Evolutionary conservation across 2,797 vertebrate genomes (phyloP).

Genomic region (Distichodus sexfasciatus): DNA sequence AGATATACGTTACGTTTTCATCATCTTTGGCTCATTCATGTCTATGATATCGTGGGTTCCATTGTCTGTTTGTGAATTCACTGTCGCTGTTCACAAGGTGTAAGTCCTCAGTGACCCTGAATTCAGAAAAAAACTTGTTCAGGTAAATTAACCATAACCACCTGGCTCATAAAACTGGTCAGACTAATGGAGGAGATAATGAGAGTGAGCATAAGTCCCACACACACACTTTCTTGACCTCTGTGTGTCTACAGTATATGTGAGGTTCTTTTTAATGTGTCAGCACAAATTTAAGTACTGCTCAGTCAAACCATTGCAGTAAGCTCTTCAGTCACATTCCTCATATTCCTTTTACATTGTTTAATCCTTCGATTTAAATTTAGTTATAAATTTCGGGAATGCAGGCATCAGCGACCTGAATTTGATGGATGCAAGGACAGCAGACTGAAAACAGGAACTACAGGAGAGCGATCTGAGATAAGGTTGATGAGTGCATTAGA

Average conservation of each 20-base stretch:
- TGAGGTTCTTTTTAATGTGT: constrained; percentile 58
- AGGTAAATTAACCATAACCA: constrained; percentile 42
- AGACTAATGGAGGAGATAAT: constrained; percentile 63
- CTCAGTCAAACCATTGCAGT: constrained; percentile 54
- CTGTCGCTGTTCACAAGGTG: too few relatives aligned
- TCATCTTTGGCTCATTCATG: not conserved
- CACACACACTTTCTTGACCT: constrained; percentile 31
- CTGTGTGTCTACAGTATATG: constrained; percentile 41
- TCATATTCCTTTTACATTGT: not conserved
- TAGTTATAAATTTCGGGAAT: too few relatives aligned
- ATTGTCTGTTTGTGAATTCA: too few relatives aligned
- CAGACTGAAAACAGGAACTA: too few relatives aligned
- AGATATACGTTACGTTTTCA: too few relatives aligned
- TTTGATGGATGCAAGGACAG: too few relatives aligned
- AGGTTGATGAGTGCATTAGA: not conserved
- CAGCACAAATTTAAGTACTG: constrained; percentile 47
- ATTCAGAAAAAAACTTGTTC: constrained; percentile 27
- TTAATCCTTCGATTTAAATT: too few relatives aligned
- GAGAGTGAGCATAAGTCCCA: constrained; percentile 13
- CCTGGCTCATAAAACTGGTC: constrained; percentile 54
- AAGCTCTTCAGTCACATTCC: not conserved
- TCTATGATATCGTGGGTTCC: not conserved
- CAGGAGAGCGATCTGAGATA: too few relatives aligned
- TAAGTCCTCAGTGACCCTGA: constrained; percentile 20
- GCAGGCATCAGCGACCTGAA: too few relatives aligned